Base-by-base conservation (phyloP, 2,113 vertebrate genomes). In the Macroglossus sobrinus region DNA sequence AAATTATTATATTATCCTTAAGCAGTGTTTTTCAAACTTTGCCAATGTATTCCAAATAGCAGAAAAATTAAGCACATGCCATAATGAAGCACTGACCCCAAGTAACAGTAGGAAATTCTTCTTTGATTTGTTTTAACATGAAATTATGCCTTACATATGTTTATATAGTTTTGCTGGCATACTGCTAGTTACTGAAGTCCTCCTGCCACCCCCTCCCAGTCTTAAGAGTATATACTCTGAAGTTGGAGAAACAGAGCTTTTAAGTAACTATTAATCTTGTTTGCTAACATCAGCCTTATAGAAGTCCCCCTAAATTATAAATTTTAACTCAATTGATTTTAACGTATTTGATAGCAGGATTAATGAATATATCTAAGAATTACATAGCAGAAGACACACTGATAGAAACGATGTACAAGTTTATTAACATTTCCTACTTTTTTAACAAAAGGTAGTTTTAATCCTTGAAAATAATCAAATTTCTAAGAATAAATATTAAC, bases 391-490 rank as follows among this genome's bases (percentile, higher is more conserved):
- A 84, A 93, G 59, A 80, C n/a, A 90, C 19, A 6, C 5, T 91
- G 40, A 81, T 45, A 72, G 40, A 59, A 79, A 94, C 19, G 15
- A 90, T 4, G 28, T 11, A 57, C 40, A 92, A 59, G 69, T 53
- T 55, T 76, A 78, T 24, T 40, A 82, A 69, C 12, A 92, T 38
- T 81, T 55, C 35, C 38, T 33, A 85, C 15, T 13, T 86, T 84
- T 4, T 55, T 92, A 89, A 89, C 7, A 59, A 92, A 93, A 96
- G 81, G 9, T 69, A 87, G 24, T 47, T 91, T 91, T 82, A 92
- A 61, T 78, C 14, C n/a, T 84, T 63, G 74, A 94, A 94, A 87
- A 87, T 55, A 84, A 90, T n/a, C 7, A 30, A 89, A 30, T 79
- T 93, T 84, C 74, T 86, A 79, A 90, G 72, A 82, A 81, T 0